phyloP scores from a whole-genome alignment of 2,888 invertebrate species.

The Melangyna quadrimaculata region DNA sequence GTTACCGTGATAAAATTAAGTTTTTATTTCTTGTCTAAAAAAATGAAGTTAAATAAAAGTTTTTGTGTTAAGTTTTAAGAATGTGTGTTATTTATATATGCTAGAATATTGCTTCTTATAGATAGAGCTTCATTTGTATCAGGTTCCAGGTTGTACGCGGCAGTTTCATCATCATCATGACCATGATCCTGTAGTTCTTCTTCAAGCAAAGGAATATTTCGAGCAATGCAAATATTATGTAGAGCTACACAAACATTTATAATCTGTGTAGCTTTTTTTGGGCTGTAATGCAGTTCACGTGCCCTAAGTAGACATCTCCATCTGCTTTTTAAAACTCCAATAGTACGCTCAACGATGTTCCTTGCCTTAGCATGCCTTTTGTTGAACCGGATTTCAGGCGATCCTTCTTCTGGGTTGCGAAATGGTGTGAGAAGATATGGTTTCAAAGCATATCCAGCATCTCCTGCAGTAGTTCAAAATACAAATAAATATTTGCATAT shows the following conservation, averaged over 20 bases:
- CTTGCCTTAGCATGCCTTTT: no score
- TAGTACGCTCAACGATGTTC: not conserved
- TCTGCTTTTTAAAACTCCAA: no score
- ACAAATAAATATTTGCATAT: no score
- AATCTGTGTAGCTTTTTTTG: not conserved
- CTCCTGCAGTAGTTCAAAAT: no score
- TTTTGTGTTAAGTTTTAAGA: not conserved
- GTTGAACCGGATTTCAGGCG: no score
- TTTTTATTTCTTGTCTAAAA: not conserved
- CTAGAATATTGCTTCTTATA: not conserved
- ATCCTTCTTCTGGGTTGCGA: no score
- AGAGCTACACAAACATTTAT: no score
- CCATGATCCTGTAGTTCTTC: not conserved
- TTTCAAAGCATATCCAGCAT: no score
- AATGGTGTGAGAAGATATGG: no score
- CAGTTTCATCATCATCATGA: not conserved
- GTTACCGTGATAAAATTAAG: not conserved
- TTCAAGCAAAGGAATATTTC: not conserved
- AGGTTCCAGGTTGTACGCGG: not conserved
- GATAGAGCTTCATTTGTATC: no score
- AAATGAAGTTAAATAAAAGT: not conserved
- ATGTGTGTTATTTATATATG: not conserved
- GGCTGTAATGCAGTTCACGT: not conserved
- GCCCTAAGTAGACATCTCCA: not conserved
- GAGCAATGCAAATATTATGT: not conserved